A percentile compares a stretch with the other conserved stretches of the same genome.
Evolutionary conservation across 2,888 invertebrate genomes (phyloP).

Genomic region (Mythimna vitellina): DNA sequence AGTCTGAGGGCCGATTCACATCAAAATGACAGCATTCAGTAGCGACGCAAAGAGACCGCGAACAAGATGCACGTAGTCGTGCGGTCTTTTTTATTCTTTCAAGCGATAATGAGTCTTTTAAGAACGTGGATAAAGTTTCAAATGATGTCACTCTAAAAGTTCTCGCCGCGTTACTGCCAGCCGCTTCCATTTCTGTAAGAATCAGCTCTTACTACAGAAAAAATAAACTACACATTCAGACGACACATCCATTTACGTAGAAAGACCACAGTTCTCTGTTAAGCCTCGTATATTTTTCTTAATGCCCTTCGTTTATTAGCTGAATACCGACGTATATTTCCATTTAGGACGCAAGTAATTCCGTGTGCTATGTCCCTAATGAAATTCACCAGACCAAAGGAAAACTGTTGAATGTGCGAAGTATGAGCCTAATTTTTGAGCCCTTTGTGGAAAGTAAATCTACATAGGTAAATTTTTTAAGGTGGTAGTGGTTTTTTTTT

Average conservation of each 20-base stretch:
- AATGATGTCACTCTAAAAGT: too few species aligned
- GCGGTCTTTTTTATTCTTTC: too few species aligned
- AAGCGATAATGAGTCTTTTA: too few species aligned
- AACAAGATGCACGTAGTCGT: too few species aligned
- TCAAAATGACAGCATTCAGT: too few species aligned
- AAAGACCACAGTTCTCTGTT: conserved; percentile 23
- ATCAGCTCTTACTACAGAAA: not conserved
- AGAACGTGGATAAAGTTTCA: too few species aligned
- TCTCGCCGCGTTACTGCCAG: too few species aligned
- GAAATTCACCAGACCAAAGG: conserved; percentile 50
- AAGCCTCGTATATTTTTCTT: conserved; percentile 37
- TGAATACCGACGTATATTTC: conserved; percentile 56
- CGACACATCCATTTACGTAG: conserved; percentile 23
- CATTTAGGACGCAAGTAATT: conserved; percentile 45
- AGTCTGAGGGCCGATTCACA: too few species aligned
- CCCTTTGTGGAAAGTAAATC: conserved; percentile 19
- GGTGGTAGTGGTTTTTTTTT: not conserved
- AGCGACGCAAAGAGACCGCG: too few species aligned
- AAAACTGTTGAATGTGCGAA: conserved; percentile 11
- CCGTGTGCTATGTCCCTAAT: conserved; percentile 65
- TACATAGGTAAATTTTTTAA: conserved; percentile 1
- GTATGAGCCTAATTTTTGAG: conserved; percentile 23
- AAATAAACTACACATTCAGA: not conserved
- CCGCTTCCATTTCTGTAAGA: too few species aligned
- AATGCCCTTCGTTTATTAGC: conserved; percentile 61